Base-by-base conservation (phyloP, 2,113 vertebrate species). In the Merops nubicus region DNA sequence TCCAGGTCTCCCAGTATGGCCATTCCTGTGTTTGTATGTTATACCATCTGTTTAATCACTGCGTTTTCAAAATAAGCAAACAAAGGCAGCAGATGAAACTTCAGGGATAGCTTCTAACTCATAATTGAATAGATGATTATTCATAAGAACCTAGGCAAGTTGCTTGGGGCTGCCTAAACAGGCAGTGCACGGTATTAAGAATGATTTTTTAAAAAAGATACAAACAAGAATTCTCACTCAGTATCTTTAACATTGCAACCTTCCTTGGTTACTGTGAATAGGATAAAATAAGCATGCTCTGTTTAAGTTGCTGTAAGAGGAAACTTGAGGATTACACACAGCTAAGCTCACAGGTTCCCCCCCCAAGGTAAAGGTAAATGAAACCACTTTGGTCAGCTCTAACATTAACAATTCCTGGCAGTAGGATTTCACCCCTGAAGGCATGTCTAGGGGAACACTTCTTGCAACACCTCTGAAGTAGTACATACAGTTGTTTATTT, bases 41-140 rank as follows among this genome's bases (percentile, higher is more conserved):
- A 51, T 15, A 82, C 29, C 34, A 60, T 64, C 85, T 77, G 53
- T 77, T 91, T 84, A 83, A 93, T 80, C 83, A 80, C 38, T 62
- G 62, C 57, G 63, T 42, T 88, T 75, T 90, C 91, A 90, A 88
- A 88, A 83, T 20, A 93, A 83, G 54, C 70, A 73, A 89, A 81
- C 64, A 88, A 97, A 94, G 65, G 94, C 94, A 97, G 65, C 34
- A 96, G 88, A 96, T 92, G 78, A 93, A 97, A 95, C 81, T 75
- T 78, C 62, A 57, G 84, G 83, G 93, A 94, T 96, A 91, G 83
- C 94, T 97, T 95, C 92, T 92, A 93, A 92, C 91, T 73, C 94
- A 82, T 96, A 97, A 96, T 72, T 94, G 78, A 92, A 90, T 85
- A 82, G 87, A 93, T 95, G 84, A 93, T 97, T 97, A 95, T 97